These are phyloP conservation scores for Coregonus sp. DNA, from an alignment of 2,797 vertebrate genomes.

Conservation along the genomic window DNA sequence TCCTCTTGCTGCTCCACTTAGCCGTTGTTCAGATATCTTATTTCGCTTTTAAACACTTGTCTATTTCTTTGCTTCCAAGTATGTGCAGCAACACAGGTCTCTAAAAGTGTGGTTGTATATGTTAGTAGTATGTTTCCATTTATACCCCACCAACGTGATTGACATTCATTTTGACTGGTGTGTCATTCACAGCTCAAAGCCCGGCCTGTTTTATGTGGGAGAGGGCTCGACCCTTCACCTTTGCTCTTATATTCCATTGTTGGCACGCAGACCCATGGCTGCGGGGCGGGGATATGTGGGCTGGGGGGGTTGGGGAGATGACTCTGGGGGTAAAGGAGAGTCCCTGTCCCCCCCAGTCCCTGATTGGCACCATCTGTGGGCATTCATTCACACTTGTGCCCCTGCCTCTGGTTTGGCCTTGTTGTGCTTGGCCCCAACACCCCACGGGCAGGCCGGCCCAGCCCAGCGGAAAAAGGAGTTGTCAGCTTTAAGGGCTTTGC, in stretches of 20 bases:
- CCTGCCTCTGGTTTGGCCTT: slow-evolving; percentile 40
- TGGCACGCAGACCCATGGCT: slow-evolving; percentile 45
- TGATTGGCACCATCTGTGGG: slow-evolving; percentile 89
- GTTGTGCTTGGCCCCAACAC: slow-evolving; percentile 57
- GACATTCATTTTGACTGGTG: slow-evolving; percentile 13
- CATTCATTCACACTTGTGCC: slow-evolving; percentile 70
- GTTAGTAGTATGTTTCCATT: slow-evolving; percentile 15
- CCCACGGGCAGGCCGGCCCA: slow-evolving; percentile 39
- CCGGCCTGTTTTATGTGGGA: slow-evolving; percentile 18
- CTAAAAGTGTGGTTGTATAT: neutral
- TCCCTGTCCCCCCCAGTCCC: slow-evolving; percentile 39
- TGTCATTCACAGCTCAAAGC: slow-evolving; percentile 21
- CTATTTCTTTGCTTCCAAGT: neutral
- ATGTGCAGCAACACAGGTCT: neutral
- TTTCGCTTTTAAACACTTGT: too few species aligned
- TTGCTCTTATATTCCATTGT: slow-evolving; percentile 43
- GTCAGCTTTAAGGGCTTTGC: slow-evolving; percentile 78
- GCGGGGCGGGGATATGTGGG: slow-evolving; percentile 50
- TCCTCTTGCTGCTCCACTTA: neutral
- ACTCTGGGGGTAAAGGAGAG: slow-evolving; percentile 47
- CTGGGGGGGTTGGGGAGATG: slow-evolving; percentile 62
- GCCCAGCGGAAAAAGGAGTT: slow-evolving; percentile 66
- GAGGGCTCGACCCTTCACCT: slow-evolving; percentile 26
- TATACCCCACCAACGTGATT: neutral
- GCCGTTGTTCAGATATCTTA: neutral